A percentile compares a stretch with the other conserved stretches of the same genome.
Evolutionary conservation across 2,888 invertebrate genomes (phyloP).

Genomic region (Rhopalosiphum nymphaeae): DNA sequence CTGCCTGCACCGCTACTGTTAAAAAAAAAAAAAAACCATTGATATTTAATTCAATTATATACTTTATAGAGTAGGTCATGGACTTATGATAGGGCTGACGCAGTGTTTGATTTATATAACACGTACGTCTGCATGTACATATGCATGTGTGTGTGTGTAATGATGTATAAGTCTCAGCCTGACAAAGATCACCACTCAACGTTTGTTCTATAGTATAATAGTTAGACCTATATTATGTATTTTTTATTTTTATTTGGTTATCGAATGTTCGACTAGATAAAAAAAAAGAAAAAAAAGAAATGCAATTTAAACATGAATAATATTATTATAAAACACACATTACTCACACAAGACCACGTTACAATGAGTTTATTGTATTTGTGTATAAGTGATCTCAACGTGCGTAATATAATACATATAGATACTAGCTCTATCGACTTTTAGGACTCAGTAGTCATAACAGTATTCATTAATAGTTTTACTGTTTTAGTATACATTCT

Average conservation of each 20-base stretch:
- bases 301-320: not conserved
- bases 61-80: slow-evolving; percentile 24
- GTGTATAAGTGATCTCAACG: not conserved
- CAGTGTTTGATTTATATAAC: not conserved
- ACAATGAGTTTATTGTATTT: not conserved
- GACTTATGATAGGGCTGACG: not conserved
- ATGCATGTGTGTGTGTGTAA: not conserved
- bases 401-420: not conserved
- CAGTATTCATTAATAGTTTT: not conserved
- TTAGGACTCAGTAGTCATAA: not conserved
- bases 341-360: not conserved
- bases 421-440: not conserved
- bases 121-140: not conserved
- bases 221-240: not conserved
- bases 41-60: not conserved
- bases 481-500: not conserved
- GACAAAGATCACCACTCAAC: not conserved
- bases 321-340: not conserved
- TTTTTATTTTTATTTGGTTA: not conserved
- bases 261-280: not conserved
- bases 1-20: not conserved
- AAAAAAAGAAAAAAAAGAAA: not conserved
- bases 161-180: not conserved
- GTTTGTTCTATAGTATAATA: not conserved
- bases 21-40: not conserved